Conservation (phyloP, 2,888 invertebrate species). For the Cosmia trapezina region DNA sequence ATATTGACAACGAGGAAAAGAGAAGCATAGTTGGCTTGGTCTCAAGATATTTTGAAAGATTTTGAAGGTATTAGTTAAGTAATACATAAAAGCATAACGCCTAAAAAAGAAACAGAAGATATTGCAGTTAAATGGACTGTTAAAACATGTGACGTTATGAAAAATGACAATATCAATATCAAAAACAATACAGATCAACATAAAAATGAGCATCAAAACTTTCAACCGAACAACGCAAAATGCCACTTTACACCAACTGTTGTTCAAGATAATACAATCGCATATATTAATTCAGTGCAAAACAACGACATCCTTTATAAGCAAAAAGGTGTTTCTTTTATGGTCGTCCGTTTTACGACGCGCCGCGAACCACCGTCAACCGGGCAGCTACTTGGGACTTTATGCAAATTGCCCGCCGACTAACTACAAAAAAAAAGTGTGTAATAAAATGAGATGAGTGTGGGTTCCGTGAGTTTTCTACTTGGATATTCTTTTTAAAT, state of each 20-base stretch:
- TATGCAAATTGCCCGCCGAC: conserved; percentile 82
- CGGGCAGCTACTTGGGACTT: conserved; percentile 84
- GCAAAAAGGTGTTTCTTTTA: conserved; percentile 86
- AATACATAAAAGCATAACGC: background rate
- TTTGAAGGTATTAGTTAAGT: background rate
- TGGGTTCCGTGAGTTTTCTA: conserved; percentile 52
- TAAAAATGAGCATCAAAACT: conserved; percentile 34
- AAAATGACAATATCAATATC: background rate
- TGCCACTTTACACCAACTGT: conserved; percentile 60
- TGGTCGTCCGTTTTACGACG: conserved; percentile 82
- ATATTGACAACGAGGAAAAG: background rate
- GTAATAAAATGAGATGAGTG: conserved; percentile 66
- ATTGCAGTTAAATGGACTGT: background rate
- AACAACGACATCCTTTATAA: conserved; percentile 73
- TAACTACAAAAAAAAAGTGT: conserved; percentile 75
- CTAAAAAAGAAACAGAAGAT: background rate
- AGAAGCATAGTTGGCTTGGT: too few relatives aligned
- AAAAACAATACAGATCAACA: conserved; percentile 1
- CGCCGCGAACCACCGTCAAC: conserved; percentile 72
- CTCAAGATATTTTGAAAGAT: too few relatives aligned
- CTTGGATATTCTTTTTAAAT: conserved; percentile 2
- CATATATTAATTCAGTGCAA: conserved; percentile 70
- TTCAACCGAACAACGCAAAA: conserved; percentile 52
- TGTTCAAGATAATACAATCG: conserved; percentile 68
- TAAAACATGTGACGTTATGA: background rate